Base-by-base conservation (phyloP, 2,113 vertebrate species). In the Mesembrinibis cayennensis region DNA sequence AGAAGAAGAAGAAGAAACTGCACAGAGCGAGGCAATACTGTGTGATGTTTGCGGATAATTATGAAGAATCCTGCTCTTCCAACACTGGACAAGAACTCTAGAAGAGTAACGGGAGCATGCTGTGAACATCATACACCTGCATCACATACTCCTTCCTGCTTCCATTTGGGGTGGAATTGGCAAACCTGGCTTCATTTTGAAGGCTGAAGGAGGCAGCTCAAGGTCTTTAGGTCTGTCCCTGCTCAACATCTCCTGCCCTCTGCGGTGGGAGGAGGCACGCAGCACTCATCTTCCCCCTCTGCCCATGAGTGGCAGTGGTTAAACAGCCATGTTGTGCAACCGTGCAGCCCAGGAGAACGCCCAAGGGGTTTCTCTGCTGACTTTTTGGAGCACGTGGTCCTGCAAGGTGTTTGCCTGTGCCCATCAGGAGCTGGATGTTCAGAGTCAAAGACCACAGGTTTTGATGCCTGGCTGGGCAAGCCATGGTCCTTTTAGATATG, bases 31-130 rank as follows among this genome's bases (percentile, higher is more conserved):
- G 10, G 30, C 50, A 56, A 77, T 30, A 16, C 36, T 32, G 26
- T 14, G 38, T 47, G 55, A 5, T 26, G 25, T 45, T n/a, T 62
- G 29, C 18, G 50, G 77, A 82, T 56, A 45, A 40, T 52, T n/a
- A 34, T 23, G 25, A 45, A 42, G 18, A 29, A 53, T 36, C 13
- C 38, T 36, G 5, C 34, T 65, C 21, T 70, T 63, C 56, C 18
- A n/a, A 1, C 0, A 1, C 16, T 58, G 34, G 56, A 16, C 44
- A 40, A 58, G 49, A 65, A 45, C 56, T 71, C 34, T 29, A 29
- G 45, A 34, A 42, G 27, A 69, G 6, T 16, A 85, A 50, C 0
- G 1, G 38, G 34, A 55, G 15, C 3, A 0, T 53, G 25, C n/a
- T 53, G 45, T 49, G 59, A 55, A 53, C 52, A 42, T 61, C 25